These are phyloP conservation scores for Holotrichia oblita DNA, from an alignment of 1,140 invertebrate genomes.

Conservation along the genomic window DNA sequence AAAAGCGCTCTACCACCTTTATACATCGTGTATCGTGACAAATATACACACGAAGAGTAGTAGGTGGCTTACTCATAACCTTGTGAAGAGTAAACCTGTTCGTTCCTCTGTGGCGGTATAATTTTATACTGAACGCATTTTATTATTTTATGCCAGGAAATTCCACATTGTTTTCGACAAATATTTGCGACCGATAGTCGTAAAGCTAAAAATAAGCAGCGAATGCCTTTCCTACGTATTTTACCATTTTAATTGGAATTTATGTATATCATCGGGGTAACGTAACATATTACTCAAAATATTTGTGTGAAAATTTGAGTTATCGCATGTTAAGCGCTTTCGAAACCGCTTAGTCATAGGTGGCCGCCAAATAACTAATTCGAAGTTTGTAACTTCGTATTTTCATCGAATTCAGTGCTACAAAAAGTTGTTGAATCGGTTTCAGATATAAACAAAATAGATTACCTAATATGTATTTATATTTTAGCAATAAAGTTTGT, in stretches of 20 bases:
- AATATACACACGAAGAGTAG: neutral
- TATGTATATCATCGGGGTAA: neutral
- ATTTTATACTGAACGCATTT: conserved; percentile 29
- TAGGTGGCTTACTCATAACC: conserved; percentile 30
- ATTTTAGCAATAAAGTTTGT: too few species aligned
- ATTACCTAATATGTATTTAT: too few species aligned
- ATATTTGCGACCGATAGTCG: conserved; percentile 33
- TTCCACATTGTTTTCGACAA: conserved; percentile 36
- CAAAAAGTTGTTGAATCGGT: too few species aligned
- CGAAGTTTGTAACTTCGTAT: too few species aligned
- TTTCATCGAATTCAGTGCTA: too few species aligned
- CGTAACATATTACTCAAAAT: neutral
- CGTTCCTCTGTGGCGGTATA: neutral
- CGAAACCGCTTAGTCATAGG: neutral
- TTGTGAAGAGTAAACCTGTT: conserved; percentile 33
- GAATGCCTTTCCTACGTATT: conserved; percentile 23
- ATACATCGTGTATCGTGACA: neutral
- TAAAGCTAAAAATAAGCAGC: conserved; percentile 27
- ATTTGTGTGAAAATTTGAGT: conserved; percentile 20
- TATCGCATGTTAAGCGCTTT: neutral
- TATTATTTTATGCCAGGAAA: conserved; percentile 37
- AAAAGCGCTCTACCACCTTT: too few species aligned
- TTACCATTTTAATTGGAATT: neutral
- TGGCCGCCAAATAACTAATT: neutral
- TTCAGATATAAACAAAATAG: too few species aligned